Evolutionary conservation across 2,113 vertebrate species (phyloP).

Genomic region (Propithecus coquereli): DNA sequence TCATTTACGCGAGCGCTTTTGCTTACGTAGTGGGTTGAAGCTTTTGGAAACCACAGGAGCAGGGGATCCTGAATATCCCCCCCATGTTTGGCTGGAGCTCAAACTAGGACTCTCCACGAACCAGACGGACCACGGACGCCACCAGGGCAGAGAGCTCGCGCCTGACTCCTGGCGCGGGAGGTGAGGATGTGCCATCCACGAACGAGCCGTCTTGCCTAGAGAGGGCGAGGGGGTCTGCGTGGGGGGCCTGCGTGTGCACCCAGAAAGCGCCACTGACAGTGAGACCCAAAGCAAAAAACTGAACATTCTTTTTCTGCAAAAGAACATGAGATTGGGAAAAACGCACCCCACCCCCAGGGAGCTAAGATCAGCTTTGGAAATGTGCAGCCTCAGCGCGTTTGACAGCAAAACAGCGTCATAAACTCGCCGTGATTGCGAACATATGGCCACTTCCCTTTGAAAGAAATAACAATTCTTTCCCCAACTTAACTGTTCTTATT

Average conservation of each 20-base stretch:
- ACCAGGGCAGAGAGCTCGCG: rapidly evolving
- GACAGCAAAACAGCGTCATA: neutral
- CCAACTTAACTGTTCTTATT: neutral
- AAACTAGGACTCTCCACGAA: neutral
- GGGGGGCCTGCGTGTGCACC: neutral
- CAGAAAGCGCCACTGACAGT: neutral
- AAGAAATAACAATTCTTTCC: neutral
- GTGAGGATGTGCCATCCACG: too few relatives aligned
- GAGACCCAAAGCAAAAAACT: neutral
- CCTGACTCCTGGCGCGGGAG: rapidly evolving
- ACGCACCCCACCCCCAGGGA: neutral
- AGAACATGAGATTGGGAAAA: neutral
- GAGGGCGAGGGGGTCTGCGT: neutral
- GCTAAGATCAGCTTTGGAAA: conserved; percentile 19
- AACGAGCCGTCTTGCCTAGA: too few relatives aligned
- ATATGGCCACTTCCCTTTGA: neutral
- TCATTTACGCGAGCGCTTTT: neutral
- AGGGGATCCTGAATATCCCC: rapidly evolving
- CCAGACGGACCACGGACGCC: neutral
- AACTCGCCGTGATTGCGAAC: neutral
- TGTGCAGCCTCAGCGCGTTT: neutral
- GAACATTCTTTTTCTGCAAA: neutral
- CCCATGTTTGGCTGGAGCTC: neutral
- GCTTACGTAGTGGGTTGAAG: rapidly evolving
- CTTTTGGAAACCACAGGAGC: neutral